phyloP scores from a whole-genome alignment of 2,113 vertebrate species.

The Alaudala cheleensis region DNA sequence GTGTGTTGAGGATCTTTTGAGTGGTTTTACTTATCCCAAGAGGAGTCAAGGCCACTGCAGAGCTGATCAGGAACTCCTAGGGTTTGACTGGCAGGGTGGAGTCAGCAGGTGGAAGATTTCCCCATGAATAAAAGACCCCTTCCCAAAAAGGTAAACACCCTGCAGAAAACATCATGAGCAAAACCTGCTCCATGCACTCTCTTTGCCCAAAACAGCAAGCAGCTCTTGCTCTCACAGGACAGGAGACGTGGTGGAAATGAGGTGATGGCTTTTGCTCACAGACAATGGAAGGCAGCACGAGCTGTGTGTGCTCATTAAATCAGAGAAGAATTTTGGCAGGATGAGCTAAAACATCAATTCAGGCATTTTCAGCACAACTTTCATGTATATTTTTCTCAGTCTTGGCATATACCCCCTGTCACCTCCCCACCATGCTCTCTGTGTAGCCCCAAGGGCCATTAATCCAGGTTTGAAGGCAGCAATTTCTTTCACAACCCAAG shows the following conservation, averaged over 20 bases:
- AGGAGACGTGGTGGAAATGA: neutral
- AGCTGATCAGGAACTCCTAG: neutral
- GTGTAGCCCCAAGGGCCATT: neutral
- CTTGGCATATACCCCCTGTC: neutral
- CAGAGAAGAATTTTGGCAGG: neutral
- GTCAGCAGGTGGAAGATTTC: neutral
- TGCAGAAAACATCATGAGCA: neutral
- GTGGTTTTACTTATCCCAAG: neutral
- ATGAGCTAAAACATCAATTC: neutral
- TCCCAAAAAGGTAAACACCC: neutral
- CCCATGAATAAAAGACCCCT: neutral
- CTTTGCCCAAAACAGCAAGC: neutral
- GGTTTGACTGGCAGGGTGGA: neutral
- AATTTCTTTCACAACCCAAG: constrained; percentile 22
- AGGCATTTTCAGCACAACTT: neutral
- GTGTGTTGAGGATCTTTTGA: neutral
- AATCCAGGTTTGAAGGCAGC: neutral
- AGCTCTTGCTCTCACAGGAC: neutral
- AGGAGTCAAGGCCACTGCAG: neutral
- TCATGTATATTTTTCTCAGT: neutral
- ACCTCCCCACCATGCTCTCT: neutral
- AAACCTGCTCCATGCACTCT: neutral
- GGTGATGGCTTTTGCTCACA: accelerated
- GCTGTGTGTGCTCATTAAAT: neutral
- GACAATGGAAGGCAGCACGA: neutral